Base-by-base conservation (phyloP, 2,888 invertebrate species). In the Melanostoma scalare region DNA sequence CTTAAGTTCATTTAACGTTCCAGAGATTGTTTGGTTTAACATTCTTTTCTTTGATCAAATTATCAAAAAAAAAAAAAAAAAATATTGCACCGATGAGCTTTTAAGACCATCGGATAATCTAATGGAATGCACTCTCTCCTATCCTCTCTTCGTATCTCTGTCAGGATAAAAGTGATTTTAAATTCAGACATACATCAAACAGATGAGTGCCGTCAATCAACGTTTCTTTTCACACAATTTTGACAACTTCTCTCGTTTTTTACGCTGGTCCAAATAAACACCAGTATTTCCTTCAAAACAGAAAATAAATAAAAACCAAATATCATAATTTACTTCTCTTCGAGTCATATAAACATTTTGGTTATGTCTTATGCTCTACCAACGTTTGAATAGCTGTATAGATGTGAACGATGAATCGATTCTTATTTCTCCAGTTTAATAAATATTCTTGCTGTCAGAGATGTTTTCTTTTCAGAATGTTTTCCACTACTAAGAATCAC, bases 191-290 rank as follows among this genome's bases (percentile, higher is more conserved):
- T 10, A 48, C 46, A 20, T 20, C 46, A 30, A n/a, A 58, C 10
- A 33, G 9, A 38, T n/a, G 40, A 56, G 40, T n/a, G 8, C 9
- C 5, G 30, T 60, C 58, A 60, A 60, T 60, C 44, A 60, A 20
- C 20, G 20, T 20, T 20, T 20, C 42, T 44, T 30, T 44, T 33
- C 33, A 30, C 42, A 42, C 9, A 42, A 4, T 38, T 6, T 42
- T 42, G 31, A 6, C 5, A 4, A 0, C 3, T 53, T 10, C 9
- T 31, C 6, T 30, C 31, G 9, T 42, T 33, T 20, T 9, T 3
- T 9, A 10, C 31, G 2, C 2, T 8, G 33, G 4, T 33, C 10
- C 6, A 40, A 40, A 58, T 42, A 58, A 35, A 58, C 40, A 31
- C 6, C 5, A 58, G 42, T 60, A 9, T 35, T 44, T 8, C 44